Base-by-base conservation (phyloP, 2,113 vertebrate genomes). In the Brienomyrus longianalis region DNA sequence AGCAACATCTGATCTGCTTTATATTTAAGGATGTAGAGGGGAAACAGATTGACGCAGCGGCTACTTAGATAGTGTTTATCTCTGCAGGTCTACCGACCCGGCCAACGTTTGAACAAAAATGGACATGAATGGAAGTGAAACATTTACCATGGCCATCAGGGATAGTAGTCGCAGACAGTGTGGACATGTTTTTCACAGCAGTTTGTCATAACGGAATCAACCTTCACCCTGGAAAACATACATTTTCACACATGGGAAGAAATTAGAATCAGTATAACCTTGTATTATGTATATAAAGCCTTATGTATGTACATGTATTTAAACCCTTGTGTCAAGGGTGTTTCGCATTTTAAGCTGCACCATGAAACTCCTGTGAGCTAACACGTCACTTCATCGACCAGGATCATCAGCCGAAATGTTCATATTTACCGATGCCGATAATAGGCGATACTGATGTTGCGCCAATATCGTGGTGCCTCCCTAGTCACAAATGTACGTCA, bases 181-280 rank as follows among this genome's bases (percentile, higher is more conserved):
- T 94, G 94, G 95, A 96, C 96, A 97, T 97, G 95, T 95, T 97
- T 94, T 93, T 93, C 94, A 95, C 95, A 95, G 93, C 93, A 94
- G 93, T 94, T 96, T 94, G 94, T 96, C 96, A 96, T 96, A 94
- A 95, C 95, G 94, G 43, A 95, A 94, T 91, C 94, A 95, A 93
- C 92, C 56, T 93, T 90, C 91, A 91, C 93, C 96, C 96, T 88
- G 52, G 17, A 13, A 35, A n/a, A 70, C 90, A 89, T 91, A 35
- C 77, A 88, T 66, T 43, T 88, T 88, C 54, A 88, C 19, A 45
- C 27, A 74, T 11, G 45, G 31, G n/a, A 23, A 84, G 39, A 84
- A 48, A 48, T 43, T 21, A 83, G 1, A 1, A 43, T 45, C 13
- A 35, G 77, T 43, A 43, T 45, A 83, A 83, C 13, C 39, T 11